Base-by-base conservation (phyloP, 30 jellyfish, hydroid and myxozoan species). In the Hydractinia symbiolongicarpus region DNA sequence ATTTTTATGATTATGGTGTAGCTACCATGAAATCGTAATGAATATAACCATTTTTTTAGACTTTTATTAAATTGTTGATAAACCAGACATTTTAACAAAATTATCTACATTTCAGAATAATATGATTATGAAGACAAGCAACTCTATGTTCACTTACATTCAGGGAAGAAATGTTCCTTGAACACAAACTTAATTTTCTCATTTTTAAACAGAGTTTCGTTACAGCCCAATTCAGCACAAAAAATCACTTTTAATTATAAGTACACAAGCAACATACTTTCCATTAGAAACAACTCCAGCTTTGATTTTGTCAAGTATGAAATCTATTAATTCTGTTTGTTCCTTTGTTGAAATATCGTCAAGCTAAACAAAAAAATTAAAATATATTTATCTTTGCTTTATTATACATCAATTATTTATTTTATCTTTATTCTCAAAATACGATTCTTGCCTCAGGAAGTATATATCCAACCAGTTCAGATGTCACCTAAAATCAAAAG, bases 211-310 rank as follows among this genome's bases (percentile, higher is more conserved):
- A n/a, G n/a, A 30, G 44, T 30, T 30, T 30, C 2, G 1, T 30
- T 30, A 30, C 2, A 2, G 44, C 44, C 44, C 44, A 0, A 30
- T 30, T 30, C 44, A 30, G 0, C 19, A 64, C 40, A 13, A 64
- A 64, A 6, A 64, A 64, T 11, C 69, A 58, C 69, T 11, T 58
- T 13, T 3, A 57, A 58, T 58, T 58, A 58, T 57, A 16, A n/a
- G 40, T n/a, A 64, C 74, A 64, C 19, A 13, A 64, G 4, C 19
- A 58, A 64, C 17, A n/a, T 64, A 64, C 74, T 64, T 64, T 64
- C 74, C 74, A 64, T 64, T 64, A 6, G 74, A n/a, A n/a, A 64
- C 74, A 7, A 64, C 52, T 7, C 74, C 74, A 64, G 74, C 74
- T 64, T 64, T 64, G 16, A 64, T 64, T n/a, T 64, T 64, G 19